phyloP scores from a whole-genome alignment of 2,797 vertebrate species.

The Falco columbarius region DNA sequence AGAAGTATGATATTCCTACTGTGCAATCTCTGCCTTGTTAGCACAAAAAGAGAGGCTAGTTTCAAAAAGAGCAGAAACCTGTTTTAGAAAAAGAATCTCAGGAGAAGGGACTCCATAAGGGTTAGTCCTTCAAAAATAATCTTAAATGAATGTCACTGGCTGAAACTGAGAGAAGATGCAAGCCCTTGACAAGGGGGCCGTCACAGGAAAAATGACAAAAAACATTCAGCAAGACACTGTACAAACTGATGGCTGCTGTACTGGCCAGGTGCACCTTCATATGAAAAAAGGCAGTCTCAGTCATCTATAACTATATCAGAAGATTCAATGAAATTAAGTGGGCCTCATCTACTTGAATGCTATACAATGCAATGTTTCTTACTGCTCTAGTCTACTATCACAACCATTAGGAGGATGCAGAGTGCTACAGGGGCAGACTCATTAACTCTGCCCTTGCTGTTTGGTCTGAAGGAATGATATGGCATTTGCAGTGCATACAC shows the following conservation, averaged over 20 bases:
- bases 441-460: neutral
- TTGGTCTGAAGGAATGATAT: neutral
- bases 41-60: neutral
- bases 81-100: neutral
- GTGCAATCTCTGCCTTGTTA: neutral
- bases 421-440: neutral
- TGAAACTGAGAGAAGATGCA: neutral
- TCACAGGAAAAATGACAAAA: neutral
- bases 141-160: neutral
- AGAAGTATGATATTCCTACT: neutral
- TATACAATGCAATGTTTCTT: neutral
- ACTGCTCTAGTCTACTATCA: neutral
- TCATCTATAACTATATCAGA: neutral
- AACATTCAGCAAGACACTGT: neutral
- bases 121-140: neutral
- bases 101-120: neutral
- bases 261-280: neutral
- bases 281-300: neutral
- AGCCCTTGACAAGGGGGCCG: neutral
- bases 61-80: neutral
- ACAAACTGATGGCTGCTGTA: neutral
- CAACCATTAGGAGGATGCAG: neutral
- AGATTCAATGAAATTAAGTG: neutral
- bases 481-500: neutral
- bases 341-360: neutral